phyloP scores from a whole-genome alignment of 2,888 invertebrate species.

The Rhopalosiphum nymphaeae region DNA sequence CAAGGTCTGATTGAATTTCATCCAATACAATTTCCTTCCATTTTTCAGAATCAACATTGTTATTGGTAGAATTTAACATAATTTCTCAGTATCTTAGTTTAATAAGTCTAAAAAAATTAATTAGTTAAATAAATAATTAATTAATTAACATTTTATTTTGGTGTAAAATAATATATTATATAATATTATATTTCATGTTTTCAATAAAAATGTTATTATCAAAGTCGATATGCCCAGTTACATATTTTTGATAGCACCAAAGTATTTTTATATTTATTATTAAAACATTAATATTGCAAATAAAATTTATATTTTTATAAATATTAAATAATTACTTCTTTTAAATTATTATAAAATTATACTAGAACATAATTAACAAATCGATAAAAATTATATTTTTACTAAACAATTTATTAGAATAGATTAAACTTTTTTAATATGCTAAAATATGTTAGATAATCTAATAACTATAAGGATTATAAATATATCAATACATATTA shows the following conservation, averaged over 20 bases:
- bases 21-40: neutral
- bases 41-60: neutral
- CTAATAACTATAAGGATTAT: neutral
- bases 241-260: slow-evolving; percentile 26
- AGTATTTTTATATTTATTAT: slow-evolving; percentile 28
- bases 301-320: neutral
- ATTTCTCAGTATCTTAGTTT: neutral
- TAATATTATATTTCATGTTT: neutral
- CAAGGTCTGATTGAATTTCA: neutral
- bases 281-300: neutral
- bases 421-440: neutral
- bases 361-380: neutral
- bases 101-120: neutral
- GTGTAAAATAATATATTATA: neutral
- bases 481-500: neutral
- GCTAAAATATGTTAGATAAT: neutral
- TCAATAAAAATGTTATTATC: slow-evolving; percentile 16
- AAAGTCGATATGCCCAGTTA: neutral
- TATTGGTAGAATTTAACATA: slow-evolving; percentile 19
- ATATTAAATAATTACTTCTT: neutral
- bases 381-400: neutral
- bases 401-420: neutral
- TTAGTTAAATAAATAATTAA: neutral
- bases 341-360: neutral
- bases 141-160: neutral